Evolutionary conservation across 1,140 invertebrate species (phyloP).

Genomic region (Nephila pilipes): DNA sequence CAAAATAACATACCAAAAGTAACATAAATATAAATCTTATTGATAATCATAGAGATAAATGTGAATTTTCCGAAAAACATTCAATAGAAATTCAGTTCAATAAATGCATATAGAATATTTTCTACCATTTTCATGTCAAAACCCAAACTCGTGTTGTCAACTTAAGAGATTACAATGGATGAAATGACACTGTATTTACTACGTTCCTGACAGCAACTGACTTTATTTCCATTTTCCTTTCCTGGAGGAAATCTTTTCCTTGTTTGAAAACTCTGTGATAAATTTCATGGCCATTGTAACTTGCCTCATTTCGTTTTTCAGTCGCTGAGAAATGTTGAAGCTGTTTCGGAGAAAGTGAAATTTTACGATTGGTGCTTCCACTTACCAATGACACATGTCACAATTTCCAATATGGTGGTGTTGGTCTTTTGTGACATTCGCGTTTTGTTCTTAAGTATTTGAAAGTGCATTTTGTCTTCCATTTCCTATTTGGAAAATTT

Average conservation of each 20-base stretch:
- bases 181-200: not conserved
- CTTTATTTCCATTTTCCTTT: constrained; percentile 16
- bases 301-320: not conserved
- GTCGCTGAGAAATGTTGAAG: not conserved
- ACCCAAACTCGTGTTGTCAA: not conserved
- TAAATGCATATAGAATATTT: not conserved
- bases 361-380: constrained; percentile 7
- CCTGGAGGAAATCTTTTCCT: not conserved
- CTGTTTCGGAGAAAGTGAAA: not conserved
- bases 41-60: no score
- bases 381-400: no score
- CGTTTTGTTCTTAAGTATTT: not conserved
- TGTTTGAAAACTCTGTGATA: constrained; percentile 8
- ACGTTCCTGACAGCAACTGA: not conserved
- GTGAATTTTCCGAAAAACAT: no score
- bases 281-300: not conserved
- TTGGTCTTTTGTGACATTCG: not conserved
- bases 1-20: no score
- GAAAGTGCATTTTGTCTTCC: not conserved
- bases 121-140: not conserved
- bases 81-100: no score
- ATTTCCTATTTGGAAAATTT: not conserved
- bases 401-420: not conserved
- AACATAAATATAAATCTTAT: no score
- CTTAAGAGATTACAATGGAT: not conserved